These are phyloP conservation scores for Climacteris rufus DNA, from an alignment of 2,113 vertebrate genomes.

Conservation along the genomic window DNA sequence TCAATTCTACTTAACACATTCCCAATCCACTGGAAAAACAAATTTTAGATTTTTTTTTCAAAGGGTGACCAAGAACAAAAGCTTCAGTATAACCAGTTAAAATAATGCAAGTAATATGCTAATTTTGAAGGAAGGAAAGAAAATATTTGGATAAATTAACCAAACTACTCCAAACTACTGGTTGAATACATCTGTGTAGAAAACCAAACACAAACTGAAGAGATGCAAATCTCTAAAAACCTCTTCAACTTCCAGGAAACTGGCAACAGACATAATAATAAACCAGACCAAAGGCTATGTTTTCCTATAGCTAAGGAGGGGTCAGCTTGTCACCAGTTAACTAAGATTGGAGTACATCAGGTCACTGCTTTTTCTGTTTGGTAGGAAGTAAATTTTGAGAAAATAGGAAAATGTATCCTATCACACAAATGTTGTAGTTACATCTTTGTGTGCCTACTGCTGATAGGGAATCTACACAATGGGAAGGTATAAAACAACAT, in stretches of 20 bases:
- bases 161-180: not conserved
- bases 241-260: not conserved
- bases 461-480: not conserved
- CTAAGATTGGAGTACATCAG: not conserved
- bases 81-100: not conserved
- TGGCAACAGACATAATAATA: not conserved
- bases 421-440: not conserved
- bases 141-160: not conserved
- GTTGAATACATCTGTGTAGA: not conserved
- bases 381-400: not conserved
- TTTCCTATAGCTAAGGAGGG: not conserved
- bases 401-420: not conserved
- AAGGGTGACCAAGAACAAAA: not conserved
- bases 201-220: not conserved
- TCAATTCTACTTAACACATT: not conserved
- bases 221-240: not conserved
- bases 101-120: not conserved
- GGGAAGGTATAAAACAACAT: not conserved
- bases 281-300: not conserved
- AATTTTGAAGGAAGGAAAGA: not conserved
- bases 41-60: not conserved
- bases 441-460: not conserved
- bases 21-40: not conserved
- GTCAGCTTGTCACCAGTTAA: not conserved
- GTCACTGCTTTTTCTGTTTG: not conserved